Conservation (phyloP, 2,113 vertebrate genomes). For the Psophia crepitans region DNA sequence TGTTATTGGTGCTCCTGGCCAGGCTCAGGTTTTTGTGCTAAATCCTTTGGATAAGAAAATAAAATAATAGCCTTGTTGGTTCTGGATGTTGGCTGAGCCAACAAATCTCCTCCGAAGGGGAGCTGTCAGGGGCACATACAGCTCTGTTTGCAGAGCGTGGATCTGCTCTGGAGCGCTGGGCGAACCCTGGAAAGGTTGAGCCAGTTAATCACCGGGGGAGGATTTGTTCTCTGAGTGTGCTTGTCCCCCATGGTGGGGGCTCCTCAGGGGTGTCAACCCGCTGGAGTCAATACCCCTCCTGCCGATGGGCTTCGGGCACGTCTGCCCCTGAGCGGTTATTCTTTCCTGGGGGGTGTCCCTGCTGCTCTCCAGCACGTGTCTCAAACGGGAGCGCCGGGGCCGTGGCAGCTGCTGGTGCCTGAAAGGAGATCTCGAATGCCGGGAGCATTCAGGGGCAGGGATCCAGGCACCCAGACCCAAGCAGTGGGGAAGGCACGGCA, state of each 20-base stretch:
- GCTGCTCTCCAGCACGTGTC: neutral
- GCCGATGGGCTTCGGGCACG: rapidly evolving
- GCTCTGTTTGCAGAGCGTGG: neutral
- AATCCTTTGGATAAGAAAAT: constrained; percentile 54
- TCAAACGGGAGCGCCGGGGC: neutral
- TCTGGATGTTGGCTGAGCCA: neutral
- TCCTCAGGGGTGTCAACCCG: neutral
- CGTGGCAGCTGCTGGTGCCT: neutral
- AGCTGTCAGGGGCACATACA: neutral
- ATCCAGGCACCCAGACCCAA: neutral
- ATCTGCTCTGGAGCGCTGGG: neutral
- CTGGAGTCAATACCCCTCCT: too few species aligned
- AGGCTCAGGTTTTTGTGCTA: constrained; percentile 18
- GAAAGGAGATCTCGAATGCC: neutral
- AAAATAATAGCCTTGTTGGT: neutral
- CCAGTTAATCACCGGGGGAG: neutral
- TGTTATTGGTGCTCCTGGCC: neutral
- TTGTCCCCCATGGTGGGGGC: neutral
- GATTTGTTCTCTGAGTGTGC: neutral
- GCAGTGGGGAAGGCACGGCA: neutral
- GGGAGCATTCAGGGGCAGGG: too few species aligned
- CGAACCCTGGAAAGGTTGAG: neutral
- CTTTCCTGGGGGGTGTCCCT: neutral
- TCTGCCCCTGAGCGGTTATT: neutral
- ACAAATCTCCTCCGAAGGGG: neutral